Conservation (phyloP, 2,888 invertebrate genomes). For the Chirona hameri region DNA sequence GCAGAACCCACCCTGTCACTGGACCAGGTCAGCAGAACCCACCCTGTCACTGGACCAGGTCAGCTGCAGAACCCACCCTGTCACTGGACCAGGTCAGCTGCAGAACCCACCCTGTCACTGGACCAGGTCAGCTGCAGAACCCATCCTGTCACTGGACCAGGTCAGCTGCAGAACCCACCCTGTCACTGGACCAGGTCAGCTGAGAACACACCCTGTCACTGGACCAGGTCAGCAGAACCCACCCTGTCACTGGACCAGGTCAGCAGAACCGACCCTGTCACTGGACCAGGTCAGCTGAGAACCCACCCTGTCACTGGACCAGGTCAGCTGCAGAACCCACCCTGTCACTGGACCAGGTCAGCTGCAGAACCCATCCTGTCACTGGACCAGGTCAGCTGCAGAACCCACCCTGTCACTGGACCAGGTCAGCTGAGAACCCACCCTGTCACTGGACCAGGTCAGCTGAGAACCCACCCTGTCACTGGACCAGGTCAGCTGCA, state of each 20-base stretch:
- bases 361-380: background rate
- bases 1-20: constrained; percentile 33
- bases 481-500: too few species aligned
- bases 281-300: too few species aligned
- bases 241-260: constrained; percentile 41
- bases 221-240: background rate
- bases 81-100: too few species aligned
- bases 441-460: constrained; percentile 41
- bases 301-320: constrained; percentile 35
- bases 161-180: background rate
- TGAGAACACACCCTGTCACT: constrained; percentile 33
- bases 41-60: constrained; percentile 41
- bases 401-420: too few species aligned
- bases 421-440: background rate
- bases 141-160: too few species aligned
- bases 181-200: constrained; percentile 41
- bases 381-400: constrained; percentile 43
- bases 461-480: constrained; percentile 34
- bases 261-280: constrained; percentile 33
- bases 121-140: constrained; percentile 43
- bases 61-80: constrained; percentile 34
- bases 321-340: constrained; percentile 42
- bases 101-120: background rate
- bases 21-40: background rate
- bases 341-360: too few species aligned